Conservation (phyloP, 2,888 invertebrate genomes). For the Melanophora roralis region DNA sequence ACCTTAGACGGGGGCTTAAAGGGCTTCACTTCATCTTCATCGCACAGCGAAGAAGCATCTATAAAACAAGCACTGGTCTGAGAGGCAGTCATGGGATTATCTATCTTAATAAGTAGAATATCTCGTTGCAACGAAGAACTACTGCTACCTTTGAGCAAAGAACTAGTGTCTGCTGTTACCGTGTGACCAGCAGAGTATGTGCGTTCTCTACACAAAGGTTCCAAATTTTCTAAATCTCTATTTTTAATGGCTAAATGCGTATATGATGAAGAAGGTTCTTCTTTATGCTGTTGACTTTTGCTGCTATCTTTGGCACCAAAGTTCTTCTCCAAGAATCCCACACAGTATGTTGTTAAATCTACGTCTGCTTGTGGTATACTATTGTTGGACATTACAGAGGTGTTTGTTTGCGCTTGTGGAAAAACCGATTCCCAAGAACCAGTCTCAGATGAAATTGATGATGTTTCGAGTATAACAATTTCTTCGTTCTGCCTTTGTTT, state of each 20-base stretch:
- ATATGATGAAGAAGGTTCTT: constrained; percentile 40
- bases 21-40: constrained; percentile 80
- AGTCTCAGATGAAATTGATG: constrained; percentile 82
- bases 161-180: constrained; percentile 64
- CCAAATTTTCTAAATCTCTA: constrained; percentile 52
- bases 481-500: constrained; percentile 82
- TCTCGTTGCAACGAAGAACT: constrained; percentile 67
- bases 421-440: constrained; percentile 83
- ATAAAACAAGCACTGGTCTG: constrained; percentile 83
- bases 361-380: constrained; percentile 42
- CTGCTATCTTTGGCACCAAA: constrained; percentile 44
- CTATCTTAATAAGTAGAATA: constrained; percentile 63
- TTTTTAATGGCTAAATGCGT: constrained; percentile 22
- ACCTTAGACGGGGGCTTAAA: constrained; percentile 65
- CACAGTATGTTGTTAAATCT: constrained; percentile 77
- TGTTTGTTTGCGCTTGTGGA: constrained; percentile 71
- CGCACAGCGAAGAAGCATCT: constrained; percentile 85
- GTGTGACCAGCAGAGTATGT: constrained; percentile 65
- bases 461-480: constrained; percentile 81
- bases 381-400: neutral
- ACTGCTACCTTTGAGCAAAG: constrained; percentile 66
- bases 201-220: constrained; percentile 61
- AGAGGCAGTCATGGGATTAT: constrained; percentile 71
- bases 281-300: constrained; percentile 15
- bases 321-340: constrained; percentile 75